phyloP scores from a whole-genome alignment of 2,888 invertebrate genomes.

The Tyria jacobaeae region DNA sequence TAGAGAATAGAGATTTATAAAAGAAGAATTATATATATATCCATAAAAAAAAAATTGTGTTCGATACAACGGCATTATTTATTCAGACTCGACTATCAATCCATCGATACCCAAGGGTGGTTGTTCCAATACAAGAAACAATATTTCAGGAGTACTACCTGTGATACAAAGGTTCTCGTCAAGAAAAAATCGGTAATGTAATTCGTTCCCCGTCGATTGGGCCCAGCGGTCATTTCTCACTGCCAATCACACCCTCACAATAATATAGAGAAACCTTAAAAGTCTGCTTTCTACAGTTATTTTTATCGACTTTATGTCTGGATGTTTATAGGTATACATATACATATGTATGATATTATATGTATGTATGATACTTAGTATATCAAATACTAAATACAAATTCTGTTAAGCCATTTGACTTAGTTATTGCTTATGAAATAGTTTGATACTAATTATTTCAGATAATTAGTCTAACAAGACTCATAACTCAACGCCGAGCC shows the following conservation, averaged over 20 bases:
- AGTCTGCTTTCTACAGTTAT: too few species aligned
- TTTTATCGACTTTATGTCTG: too few species aligned
- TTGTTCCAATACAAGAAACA: constrained; percentile 44
- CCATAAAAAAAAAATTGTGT: too few species aligned
- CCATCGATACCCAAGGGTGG: constrained; percentile 32
- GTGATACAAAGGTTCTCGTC: constrained; percentile 41
- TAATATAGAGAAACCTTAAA: constrained; percentile 46
- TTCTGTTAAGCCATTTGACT: not conserved
- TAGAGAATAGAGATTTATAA: too few species aligned
- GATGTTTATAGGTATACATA: too few species aligned
- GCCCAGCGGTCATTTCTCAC: constrained; percentile 50
- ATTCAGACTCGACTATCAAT: constrained; percentile 25
- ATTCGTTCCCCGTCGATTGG: constrained; percentile 45
- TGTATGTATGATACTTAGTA: not conserved
- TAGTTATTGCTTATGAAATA: not conserved
- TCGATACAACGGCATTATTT: not conserved
- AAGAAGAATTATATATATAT: too few species aligned
- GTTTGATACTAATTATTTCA: not conserved
- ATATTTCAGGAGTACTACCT: constrained; percentile 39
- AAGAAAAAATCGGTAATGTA: constrained; percentile 45
- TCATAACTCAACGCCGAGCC: constrained; percentile 13
- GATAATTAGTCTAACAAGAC: constrained; percentile 3
- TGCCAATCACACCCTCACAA: constrained; percentile 52
- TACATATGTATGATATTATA: not conserved
- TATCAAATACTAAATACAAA: not conserved